Conservation (phyloP, 2,888 invertebrate genomes). For the Sussaba pulchella region DNA sequence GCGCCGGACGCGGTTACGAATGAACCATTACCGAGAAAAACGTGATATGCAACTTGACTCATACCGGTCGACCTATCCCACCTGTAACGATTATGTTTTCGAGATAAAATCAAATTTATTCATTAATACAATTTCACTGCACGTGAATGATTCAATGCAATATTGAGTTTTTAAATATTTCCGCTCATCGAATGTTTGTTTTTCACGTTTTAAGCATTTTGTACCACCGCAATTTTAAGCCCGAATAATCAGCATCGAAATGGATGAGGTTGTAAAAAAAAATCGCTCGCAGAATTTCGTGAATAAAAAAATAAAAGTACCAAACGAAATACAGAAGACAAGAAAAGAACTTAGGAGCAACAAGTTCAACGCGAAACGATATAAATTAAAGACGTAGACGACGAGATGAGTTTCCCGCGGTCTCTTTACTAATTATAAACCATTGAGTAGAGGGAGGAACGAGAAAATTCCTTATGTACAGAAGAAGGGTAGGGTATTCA, state of each 20-base stretch:
- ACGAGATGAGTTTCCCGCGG: slow-evolving; percentile 64
- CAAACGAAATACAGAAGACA: slow-evolving; percentile 15
- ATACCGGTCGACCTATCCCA: not conserved
- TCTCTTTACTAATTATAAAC: slow-evolving; percentile 67
- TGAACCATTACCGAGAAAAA: slow-evolving; percentile 60
- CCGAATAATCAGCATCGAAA: slow-evolving; percentile 6
- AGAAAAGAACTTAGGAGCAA: slow-evolving; percentile 63
- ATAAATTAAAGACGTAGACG: slow-evolving; percentile 62
- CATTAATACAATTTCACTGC: no score
- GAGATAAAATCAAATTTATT: no score
- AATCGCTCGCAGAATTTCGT: slow-evolving; percentile 12
- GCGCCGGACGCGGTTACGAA: no score
- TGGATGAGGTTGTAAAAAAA: slow-evolving; percentile 10
- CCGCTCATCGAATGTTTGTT: no score
- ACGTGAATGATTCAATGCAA: no score
- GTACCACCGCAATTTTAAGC: no score
- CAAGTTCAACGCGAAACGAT: slow-evolving; percentile 67
- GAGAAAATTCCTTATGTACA: slow-evolving; percentile 30
- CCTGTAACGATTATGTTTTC: slow-evolving; percentile 24
- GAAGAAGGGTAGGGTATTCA: slow-evolving; percentile 47
- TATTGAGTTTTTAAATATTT: no score
- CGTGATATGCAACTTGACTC: slow-evolving; percentile 65
- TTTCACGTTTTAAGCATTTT: no score
- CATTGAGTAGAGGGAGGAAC: slow-evolving; percentile 51
- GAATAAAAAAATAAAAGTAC: no score